Evolutionary conservation across 2,888 invertebrate species (phyloP), one percentile per base, ranked within the genome.

Genomic region (Pseudoips prasinana): DNA sequence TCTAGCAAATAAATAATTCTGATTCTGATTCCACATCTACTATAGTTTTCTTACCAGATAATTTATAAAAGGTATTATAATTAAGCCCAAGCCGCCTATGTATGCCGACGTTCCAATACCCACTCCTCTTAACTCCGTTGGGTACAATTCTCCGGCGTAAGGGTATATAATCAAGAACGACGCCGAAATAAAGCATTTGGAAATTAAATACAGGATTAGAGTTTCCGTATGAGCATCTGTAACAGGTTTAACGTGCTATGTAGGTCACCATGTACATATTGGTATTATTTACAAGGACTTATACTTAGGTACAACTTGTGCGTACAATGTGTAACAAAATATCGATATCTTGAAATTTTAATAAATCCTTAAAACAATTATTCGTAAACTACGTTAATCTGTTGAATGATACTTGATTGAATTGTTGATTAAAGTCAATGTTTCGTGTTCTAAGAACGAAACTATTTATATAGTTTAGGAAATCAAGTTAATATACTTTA

Each of bases 81-180:
- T 94, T 25, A 97, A 89, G 22, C 97, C 97, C 45, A 96, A 86
- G 31, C 97, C 97, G 30, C 95, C 96, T 51, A 97, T 94, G 71
- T 97, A 97, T 8, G 96, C 96, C 1, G 96, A 96, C 32, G 95
- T 94, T 26, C 97, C 97, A 55, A 97, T 96, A 8, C 97, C 97
- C 33, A 97, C 90, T 1, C 97, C 97, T 57, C 97, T 90, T 25
- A 96, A 90, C 73, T 95, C 95, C 1, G 97, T 97, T 1, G 97
- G 97, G 79, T 97, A 97, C 10, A 97, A 76, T 83, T 97, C 97
- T 6, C 96, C 96, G 53, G 96, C 96, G 76, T 97, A 97, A 0
- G 97, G 96, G 76, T 97, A 97, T 59, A 97, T 96, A 45, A 96
- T 96, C 35, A 96, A 89, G 83, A 96, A 97, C 3, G 96, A 96